Percentiles rank a stretch among this genome's conserved stretches.
Evolutionary conservation across 1,140 invertebrate species (phyloP).

Genomic region (Acromyrmex heyeri): DNA sequence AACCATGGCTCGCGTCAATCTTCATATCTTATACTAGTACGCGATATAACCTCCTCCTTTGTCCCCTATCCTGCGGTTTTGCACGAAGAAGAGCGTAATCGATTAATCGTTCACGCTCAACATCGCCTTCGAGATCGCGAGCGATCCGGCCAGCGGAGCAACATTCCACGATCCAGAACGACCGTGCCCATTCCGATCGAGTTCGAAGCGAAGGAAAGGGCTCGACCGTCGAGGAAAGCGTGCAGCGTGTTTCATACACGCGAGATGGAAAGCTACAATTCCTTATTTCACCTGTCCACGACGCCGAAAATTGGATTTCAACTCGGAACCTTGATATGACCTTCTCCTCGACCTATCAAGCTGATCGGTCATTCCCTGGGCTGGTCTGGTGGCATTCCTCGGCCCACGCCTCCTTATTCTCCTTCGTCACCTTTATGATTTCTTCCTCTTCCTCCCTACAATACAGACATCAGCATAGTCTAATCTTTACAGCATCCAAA

Average conservation of each 20-base stretch:
- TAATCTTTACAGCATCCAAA: background rate
- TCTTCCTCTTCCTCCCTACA: slow-evolving; percentile 34
- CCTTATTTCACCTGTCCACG: slow-evolving; percentile 13
- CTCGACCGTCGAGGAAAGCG: slow-evolving; percentile 8
- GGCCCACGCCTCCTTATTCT: slow-evolving; percentile 51
- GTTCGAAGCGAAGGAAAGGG: slow-evolving; percentile 40
- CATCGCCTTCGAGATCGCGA: slow-evolving; percentile 36
- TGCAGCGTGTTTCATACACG: background rate
- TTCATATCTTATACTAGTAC: background rate
- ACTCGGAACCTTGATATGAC: slow-evolving; percentile 50
- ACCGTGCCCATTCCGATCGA: slow-evolving; percentile 46
- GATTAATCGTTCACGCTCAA: slow-evolving; percentile 37
- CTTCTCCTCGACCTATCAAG: slow-evolving; percentile 45
- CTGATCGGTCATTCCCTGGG: slow-evolving; percentile 32
- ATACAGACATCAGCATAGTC: background rate
- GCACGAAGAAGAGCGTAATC: slow-evolving; percentile 24
- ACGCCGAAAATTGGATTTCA: slow-evolving; percentile 45
- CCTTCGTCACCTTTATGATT: slow-evolving; percentile 32
- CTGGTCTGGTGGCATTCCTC: slow-evolving; percentile 62
- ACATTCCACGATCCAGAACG: slow-evolving; percentile 63
- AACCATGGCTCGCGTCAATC: background rate
- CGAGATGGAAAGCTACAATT: background rate
- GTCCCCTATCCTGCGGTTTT: background rate
- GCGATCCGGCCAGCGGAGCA: slow-evolving; percentile 44
- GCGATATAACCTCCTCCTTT: background rate